phyloP scores from a whole-genome alignment of 1,140 invertebrate species.

The Pseudomyrmex gracilis region DNA sequence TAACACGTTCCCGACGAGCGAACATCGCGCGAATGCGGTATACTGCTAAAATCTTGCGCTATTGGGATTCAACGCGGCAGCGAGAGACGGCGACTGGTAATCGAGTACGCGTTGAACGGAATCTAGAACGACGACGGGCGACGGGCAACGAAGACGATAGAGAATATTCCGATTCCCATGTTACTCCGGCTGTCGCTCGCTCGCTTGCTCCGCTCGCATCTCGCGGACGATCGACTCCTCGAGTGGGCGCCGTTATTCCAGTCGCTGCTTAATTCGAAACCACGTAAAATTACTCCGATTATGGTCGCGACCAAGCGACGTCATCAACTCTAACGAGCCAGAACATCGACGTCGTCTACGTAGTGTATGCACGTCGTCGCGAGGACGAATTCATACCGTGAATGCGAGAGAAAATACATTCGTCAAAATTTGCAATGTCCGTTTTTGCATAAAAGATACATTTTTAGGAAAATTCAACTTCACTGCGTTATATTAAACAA shows the following conservation, averaged over 20 bases:
- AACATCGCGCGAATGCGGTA: conserved; percentile 70
- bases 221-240: conserved; percentile 34
- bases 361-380: not conserved
- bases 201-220: not conserved
- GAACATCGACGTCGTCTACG: not conserved
- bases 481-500: not conserved
- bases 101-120: conserved; percentile 70
- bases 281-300: conserved; percentile 15
- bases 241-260: not conserved
- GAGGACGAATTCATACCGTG: not conserved
- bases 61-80: conserved; percentile 77
- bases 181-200: conserved; percentile 29
- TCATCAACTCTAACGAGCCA: conserved; percentile 12
- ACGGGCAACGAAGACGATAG: conserved; percentile 18
- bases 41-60: conserved; percentile 72
- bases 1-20: conserved; percentile 68
- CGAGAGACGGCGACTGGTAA: conserved; percentile 68
- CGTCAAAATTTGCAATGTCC: not conserved
- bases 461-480: conserved; percentile 1
- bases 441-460: not conserved
- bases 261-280: conserved; percentile 28
- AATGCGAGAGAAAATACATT: not conserved
- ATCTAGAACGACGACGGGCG: conserved; percentile 36
- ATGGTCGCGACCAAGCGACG: not conserved
- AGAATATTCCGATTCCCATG: conserved; percentile 54